Evolutionary conservation across 2,797 vertebrate genomes (phyloP).

Genomic region (Pempheris klunzingeri): DNA sequence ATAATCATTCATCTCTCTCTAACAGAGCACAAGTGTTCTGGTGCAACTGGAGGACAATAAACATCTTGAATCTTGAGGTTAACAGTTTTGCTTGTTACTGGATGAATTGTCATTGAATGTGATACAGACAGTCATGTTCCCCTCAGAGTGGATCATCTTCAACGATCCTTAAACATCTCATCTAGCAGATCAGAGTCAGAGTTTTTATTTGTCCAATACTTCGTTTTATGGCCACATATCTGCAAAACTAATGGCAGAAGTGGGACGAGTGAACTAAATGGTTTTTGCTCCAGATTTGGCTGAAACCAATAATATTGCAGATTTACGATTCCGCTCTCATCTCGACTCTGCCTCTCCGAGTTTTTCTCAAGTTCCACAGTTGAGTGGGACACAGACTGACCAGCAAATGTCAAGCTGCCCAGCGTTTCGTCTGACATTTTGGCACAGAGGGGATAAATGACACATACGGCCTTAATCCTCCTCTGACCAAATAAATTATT

Average conservation of each 20-base stretch:
- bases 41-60: too few species aligned
- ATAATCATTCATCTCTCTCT: too few species aligned
- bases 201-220: not conserved
- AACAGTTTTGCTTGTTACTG: too few species aligned
- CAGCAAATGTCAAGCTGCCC: not conserved
- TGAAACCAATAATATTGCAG: not conserved
- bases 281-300: not conserved
- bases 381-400: not conserved
- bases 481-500: slow-evolving; percentile 52
- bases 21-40: too few species aligned
- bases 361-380: not conserved
- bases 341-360: not conserved
- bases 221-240: not conserved
- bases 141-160: not conserved
- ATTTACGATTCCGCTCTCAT: not conserved
- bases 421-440: slow-evolving; percentile 23
- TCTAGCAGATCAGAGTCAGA: not conserved
- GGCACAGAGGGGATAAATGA: slow-evolving; percentile 36
- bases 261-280: too few species aligned
- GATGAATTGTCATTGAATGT: not conserved
- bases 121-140: not conserved
- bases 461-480: slow-evolving; percentile 37
- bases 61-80: too few species aligned
- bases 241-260: not conserved
- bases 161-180: not conserved